phyloP scores from a whole-genome alignment of 23 tunicate genomes.

The Botrylloides violaceus region DNA sequence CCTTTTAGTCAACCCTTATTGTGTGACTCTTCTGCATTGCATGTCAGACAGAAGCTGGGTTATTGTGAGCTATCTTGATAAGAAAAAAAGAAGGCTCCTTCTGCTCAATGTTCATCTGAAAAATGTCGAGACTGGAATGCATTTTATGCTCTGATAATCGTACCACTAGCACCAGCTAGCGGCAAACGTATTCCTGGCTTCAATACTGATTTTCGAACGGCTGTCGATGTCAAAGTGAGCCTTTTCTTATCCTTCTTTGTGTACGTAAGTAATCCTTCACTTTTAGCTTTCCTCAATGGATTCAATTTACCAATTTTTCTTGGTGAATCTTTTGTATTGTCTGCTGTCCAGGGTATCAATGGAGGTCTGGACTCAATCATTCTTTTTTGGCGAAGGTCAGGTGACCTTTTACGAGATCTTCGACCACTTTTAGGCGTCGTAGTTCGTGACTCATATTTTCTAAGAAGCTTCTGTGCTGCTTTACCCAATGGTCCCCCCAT shows the following conservation, averaged over 20 bases:
- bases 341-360: background rate
- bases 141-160: background rate
- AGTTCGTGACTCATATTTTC: background rate
- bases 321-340: background rate
- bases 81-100: too few species aligned
- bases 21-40: too few species aligned
- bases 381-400: background rate
- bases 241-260: background rate
- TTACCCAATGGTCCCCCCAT: conserved; percentile 60
- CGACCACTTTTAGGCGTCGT: background rate
- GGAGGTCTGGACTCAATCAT: background rate
- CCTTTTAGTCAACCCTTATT: too few species aligned
- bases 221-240: background rate
- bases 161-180: background rate
- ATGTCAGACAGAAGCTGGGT: too few species aligned
- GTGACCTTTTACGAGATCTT: background rate
- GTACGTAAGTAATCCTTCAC: background rate
- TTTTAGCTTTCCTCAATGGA: background rate
- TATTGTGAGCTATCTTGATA: too few species aligned
- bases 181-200: background rate
- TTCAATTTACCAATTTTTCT: background rate
- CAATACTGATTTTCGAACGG: background rate
- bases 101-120: too few species aligned
- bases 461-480: background rate
- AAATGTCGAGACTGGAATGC: too few species aligned